Percentiles rank a stretch among this genome's conserved stretches.
Evolutionary conservation across 1,140 invertebrate species (phyloP).

Genomic region (Caerostris darwini): DNA sequence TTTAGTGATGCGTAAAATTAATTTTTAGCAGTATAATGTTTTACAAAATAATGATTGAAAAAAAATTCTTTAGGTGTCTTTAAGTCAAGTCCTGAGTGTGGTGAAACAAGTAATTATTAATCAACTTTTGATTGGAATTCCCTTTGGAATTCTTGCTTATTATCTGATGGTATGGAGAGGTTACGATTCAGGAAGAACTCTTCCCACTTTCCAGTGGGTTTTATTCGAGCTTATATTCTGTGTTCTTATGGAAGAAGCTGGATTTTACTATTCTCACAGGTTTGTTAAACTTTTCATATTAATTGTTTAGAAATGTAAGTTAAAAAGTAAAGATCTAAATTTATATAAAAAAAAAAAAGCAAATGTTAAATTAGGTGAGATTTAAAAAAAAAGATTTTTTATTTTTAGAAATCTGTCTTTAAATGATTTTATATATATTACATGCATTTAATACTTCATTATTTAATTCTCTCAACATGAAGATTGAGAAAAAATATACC

Average conservation of each 20-base stretch:
- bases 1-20: background rate
- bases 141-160: constrained; percentile 86
- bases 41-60: background rate
- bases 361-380: too few relatives aligned
- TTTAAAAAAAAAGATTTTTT: too few relatives aligned
- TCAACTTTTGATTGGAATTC: constrained; percentile 88
- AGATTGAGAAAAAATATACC: too few relatives aligned
- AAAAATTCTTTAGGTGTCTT: constrained; percentile 79
- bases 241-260: constrained; percentile 90
- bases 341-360: too few relatives aligned
- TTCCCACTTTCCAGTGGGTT: constrained; percentile 93
- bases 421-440: too few relatives aligned
- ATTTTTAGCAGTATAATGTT: background rate
- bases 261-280: constrained; percentile 94
- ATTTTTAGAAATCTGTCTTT: too few relatives aligned
- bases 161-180: constrained; percentile 87
- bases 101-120: constrained; percentile 89
- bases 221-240: constrained; percentile 89
- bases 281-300: constrained; percentile 78
- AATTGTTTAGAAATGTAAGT: too few relatives aligned
- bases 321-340: too few relatives aligned
- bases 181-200: constrained; percentile 85
- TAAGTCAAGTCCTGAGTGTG: constrained; percentile 83
- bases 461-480: too few relatives aligned
- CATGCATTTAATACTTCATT: too few relatives aligned